phyloP scores from a whole-genome alignment of 2,888 invertebrate species.

The Dynastes tityus region DNA sequence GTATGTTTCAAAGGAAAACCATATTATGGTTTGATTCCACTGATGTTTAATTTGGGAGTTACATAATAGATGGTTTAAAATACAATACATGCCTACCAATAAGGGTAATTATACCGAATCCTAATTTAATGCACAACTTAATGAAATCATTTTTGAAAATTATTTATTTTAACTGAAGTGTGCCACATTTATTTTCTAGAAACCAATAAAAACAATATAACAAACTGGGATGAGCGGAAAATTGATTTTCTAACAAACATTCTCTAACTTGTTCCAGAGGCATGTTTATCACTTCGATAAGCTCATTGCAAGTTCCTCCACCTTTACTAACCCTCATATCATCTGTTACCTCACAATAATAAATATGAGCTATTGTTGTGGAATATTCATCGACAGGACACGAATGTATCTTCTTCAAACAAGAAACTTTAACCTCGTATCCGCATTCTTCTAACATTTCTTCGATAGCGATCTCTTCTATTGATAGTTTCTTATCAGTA shows the following conservation, averaged over 20 bases:
- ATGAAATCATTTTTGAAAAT: too few relatives aligned
- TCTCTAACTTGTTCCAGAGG: slow-evolving; percentile 80
- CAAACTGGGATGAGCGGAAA: slow-evolving; percentile 84
- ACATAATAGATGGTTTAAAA: too few relatives aligned
- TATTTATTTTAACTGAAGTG: too few relatives aligned
- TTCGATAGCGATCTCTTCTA: slow-evolving; percentile 84
- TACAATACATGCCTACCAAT: too few relatives aligned
- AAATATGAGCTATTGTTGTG: slow-evolving; percentile 85
- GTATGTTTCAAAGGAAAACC: too few relatives aligned
- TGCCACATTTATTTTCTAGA: slow-evolving; percentile 71
- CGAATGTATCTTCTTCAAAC: slow-evolving; percentile 78
- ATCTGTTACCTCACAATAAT: slow-evolving; percentile 92
- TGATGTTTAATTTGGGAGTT: too few relatives aligned
- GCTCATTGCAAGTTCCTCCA: slow-evolving; percentile 89
- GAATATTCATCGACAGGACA: slow-evolving; percentile 87
- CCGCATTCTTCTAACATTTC: slow-evolving; percentile 95
- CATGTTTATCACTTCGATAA: slow-evolving; percentile 93
- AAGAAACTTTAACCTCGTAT: slow-evolving; percentile 80
- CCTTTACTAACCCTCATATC: slow-evolving; percentile 82
- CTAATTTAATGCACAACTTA: too few relatives aligned
- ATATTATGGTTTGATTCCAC: too few relatives aligned
- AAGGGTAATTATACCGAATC: too few relatives aligned
- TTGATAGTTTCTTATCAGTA: slow-evolving; percentile 83
- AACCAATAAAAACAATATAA: slow-evolving; percentile 88
- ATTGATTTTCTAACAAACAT: slow-evolving; percentile 73